Evolutionary conservation across 2,888 invertebrate species (phyloP), one percentile per base, ranked within the genome.

Genomic region (Atethmia centrago): DNA sequence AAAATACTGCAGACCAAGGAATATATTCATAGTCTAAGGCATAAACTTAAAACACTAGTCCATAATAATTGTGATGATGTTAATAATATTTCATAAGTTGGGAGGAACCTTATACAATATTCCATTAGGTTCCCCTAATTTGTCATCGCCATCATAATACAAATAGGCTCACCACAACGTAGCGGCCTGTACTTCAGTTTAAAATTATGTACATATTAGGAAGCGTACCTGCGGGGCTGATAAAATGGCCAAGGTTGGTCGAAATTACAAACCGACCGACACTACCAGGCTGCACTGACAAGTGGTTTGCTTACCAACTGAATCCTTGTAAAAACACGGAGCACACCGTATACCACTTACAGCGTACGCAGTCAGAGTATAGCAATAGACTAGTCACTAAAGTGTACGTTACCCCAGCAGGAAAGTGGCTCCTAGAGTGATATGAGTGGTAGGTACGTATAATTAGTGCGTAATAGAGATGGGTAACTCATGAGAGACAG

Each of bases 21-120:
- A 47, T 75, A 80, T 21, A 73, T 51, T 63, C 4, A 40, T 63
- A 74, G 47, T 67, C 70, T 58, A 59, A 71, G 53, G 59, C 59
- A 61, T 56, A 59, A 61, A 63, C 31, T 66, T 53, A 71, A 12
- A 55, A 45, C 65, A 66, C 45, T 62, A 66, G 36, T 66, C 55
- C 49, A 69, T 16, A 16, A 69, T 16, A 16, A 69, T 71, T 55
- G 51, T 71, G 67, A 66, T 75, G 31, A 25, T 66, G 56, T 53
- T 65, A 68, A 53, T 36, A 40, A 51, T 71, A 76, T 68, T 71
- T 76, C 68, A 76, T 67, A 80, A 68, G 58, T 81, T 66, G 69
- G 69, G 51, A 63, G 45, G 45, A 64, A 47, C 71, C 70, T 53
- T 67, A 56, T 10, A 31, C 19, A 64, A 66, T 40, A 71, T 31